Base-by-base conservation (phyloP, 2,888 invertebrate genomes). In the Drosophila mimetica region DNA sequence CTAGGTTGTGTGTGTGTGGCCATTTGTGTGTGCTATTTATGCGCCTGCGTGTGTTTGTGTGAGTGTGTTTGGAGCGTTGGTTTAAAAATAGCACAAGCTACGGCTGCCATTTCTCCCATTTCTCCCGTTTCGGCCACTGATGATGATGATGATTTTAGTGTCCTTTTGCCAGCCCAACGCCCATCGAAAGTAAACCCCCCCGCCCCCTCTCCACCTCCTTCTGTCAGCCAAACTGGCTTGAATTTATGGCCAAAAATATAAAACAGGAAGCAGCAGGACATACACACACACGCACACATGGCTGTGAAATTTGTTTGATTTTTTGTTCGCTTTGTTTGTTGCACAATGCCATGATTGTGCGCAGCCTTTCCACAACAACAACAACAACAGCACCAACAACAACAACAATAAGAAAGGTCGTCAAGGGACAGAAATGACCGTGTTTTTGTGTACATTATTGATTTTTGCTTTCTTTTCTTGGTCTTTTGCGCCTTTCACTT, bases 41-140 rank as follows among this genome's bases (percentile, higher is more conserved):
- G 81, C 81, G 88, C 88, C 83, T 85, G 88, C 81, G 81, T 81
- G 76, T 87, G 65, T 54, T 14, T 54, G 34, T 64, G 47, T 63
- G 47, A 58, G 73, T 66, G 42, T 54, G 54, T 44, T 46, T 30
- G 59, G 59, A 53, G 54, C 79, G 46, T 76, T 87, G 86, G 76
- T 81, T 81, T 81, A 81, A 87, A 83, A 83, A 83, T 88, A 83
- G 88, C 77, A 88, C 81, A 83, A 83, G 88, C 86, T 77, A 77
- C 72, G 81, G 73, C 77, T 75, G 86, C 81, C n/a, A n/a, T 28
- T 72, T 34, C 81, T 70, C 42, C 70, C 25, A 46, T 18, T 41
- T 66, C 53, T 57, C 39, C 66, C 28, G 28, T 41, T 41, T 51
- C 44, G 44, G 41, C 44, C 34, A 11, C 50, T 20, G 39, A 39